Percentiles rank a stretch among this genome's conserved stretches.
Evolutionary conservation across 2,797 vertebrate genomes (phyloP).

Genomic region (Rhadinocentrus ornatus): DNA sequence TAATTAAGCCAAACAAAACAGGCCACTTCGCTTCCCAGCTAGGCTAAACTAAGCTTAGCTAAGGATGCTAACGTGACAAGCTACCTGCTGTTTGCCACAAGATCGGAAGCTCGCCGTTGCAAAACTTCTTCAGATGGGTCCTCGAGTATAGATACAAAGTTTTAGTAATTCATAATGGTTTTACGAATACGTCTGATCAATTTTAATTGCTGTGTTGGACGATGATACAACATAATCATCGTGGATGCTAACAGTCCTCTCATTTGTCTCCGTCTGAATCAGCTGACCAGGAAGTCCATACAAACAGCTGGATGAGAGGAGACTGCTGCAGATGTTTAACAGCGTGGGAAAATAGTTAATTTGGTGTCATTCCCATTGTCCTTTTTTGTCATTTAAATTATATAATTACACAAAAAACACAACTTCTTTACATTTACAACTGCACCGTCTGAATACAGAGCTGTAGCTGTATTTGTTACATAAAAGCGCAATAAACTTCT

Average conservation of each 20-base stretch:
- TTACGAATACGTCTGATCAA: slow-evolving; percentile 19
- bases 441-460: too few species aligned
- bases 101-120: slow-evolving; percentile 17
- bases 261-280: slow-evolving; percentile 43
- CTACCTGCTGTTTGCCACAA: slow-evolving; percentile 57
- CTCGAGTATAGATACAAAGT: slow-evolving; percentile 8
- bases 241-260: slow-evolving; percentile 32
- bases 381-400: background rate
- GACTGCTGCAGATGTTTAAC: slow-evolving; percentile 22
- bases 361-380: background rate
- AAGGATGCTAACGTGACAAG: slow-evolving; percentile 56
- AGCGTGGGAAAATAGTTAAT: too few species aligned
- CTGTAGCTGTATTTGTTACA: too few species aligned
- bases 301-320: slow-evolving; percentile 59
- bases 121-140: slow-evolving; percentile 7
- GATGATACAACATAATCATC: slow-evolving; percentile 38
- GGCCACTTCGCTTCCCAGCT: slow-evolving; percentile 29
- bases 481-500: too few species aligned
- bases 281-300: slow-evolving; percentile 71
- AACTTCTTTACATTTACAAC: background rate
- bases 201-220: slow-evolving; percentile 30
- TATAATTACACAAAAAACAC: background rate
- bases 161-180: background rate
- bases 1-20: slow-evolving; percentile 8
- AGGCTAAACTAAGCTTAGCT: slow-evolving; percentile 44